These are phyloP conservation scores for Anthoptus insignis DNA, from an alignment of 2,888 invertebrate species.

Conservation along the genomic window DNA sequence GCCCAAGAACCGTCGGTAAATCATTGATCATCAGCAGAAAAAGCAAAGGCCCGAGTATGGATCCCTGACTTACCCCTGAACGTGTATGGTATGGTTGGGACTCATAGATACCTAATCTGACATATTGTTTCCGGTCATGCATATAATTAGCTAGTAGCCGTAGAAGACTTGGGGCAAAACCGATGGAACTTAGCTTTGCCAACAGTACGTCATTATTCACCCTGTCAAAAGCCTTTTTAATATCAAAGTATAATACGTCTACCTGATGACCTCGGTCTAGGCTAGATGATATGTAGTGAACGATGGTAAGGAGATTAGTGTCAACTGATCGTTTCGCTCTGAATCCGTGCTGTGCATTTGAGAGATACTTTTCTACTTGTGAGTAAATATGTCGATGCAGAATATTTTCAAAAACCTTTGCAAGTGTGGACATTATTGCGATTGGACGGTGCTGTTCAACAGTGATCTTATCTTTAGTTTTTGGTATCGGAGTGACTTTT, in stretches of 20 bases:
- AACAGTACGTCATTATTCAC: not conserved
- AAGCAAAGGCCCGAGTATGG: not conserved
- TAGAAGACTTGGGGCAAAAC: not conserved
- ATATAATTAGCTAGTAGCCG: not conserved
- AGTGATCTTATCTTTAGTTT: slow-evolving; percentile 6
- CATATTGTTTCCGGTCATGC: not conserved
- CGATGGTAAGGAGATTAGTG: slow-evolving; percentile 22
- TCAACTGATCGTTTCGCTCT: slow-evolving; percentile 21
- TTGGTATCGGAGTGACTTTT: slow-evolving; percentile 22
- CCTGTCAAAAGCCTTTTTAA: slow-evolving; percentile 51
- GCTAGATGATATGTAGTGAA: not conserved
- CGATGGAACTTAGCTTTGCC: not conserved
- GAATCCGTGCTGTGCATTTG: slow-evolving; percentile 32
- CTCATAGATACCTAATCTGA: not conserved
- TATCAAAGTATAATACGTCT: not conserved
- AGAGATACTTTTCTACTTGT: slow-evolving; percentile 22
- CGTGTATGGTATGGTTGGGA: not conserved
- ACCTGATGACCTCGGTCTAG: not conserved
- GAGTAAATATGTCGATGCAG: slow-evolving; percentile 14
- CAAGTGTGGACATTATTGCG: slow-evolving; percentile 24
- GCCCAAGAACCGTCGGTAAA: too few species aligned
- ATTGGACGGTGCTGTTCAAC: slow-evolving; percentile 28
- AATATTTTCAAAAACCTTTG: slow-evolving; percentile 27
- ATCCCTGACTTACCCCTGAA: not conserved
- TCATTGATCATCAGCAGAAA: not conserved